Evolutionary conservation across 1,140 invertebrate genomes (phyloP).

Genomic region (Andrena cerasifolii): DNA sequence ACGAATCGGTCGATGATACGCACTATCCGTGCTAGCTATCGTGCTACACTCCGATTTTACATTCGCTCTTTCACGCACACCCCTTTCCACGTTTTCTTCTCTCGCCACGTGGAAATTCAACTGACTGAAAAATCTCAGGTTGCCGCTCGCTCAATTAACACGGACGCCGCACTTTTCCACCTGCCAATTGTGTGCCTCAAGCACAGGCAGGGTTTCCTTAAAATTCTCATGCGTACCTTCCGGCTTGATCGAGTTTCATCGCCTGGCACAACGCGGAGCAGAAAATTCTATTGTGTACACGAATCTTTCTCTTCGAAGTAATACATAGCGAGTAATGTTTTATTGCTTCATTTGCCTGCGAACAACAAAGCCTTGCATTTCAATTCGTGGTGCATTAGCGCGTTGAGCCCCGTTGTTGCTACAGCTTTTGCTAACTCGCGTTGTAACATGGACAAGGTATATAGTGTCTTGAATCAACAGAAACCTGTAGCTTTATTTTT

Average conservation of each 20-base stretch:
- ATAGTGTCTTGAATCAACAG: too few species aligned
- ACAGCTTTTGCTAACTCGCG: too few species aligned
- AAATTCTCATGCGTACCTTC: not conserved
- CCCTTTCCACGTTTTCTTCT: not conserved
- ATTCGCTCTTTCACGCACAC: not conserved
- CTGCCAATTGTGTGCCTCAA: too few species aligned
- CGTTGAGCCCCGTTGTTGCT: too few species aligned
- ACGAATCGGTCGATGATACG: conserved; percentile 24
- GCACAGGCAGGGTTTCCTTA: too few species aligned
- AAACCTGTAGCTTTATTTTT: too few species aligned
- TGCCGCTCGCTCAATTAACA: too few species aligned
- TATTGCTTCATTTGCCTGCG: not conserved
- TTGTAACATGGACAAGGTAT: too few species aligned
- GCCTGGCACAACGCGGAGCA: not conserved
- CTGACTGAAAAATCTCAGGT: too few species aligned
- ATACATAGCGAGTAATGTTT: not conserved
- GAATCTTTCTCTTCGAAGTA: not conserved
- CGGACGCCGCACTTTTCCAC: too few species aligned
- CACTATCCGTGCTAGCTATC: conserved; percentile 36
- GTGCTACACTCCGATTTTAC: too few species aligned
- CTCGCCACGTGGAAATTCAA: not conserved
- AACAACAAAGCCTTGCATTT: not conserved
- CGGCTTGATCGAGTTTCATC: not conserved
- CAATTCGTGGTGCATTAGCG: not conserved
- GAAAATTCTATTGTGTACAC: not conserved